Percentiles rank a stretch among this genome's conserved stretches.
phyloP scores from a whole-genome alignment of 2,113 vertebrate genomes.

The Willisornis vidua region DNA sequence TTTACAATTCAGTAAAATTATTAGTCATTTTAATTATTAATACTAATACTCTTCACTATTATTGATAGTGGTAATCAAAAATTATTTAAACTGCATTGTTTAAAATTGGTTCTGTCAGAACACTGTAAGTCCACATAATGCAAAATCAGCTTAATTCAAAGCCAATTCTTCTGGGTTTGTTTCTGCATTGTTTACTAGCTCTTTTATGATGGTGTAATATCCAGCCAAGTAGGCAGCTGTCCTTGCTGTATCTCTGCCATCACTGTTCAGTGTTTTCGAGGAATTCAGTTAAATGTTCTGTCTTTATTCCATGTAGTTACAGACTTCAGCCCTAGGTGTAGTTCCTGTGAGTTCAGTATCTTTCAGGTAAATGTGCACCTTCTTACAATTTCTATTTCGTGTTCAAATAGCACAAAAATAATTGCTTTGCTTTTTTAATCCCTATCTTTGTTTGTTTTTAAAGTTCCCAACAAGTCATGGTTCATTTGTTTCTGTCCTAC shows the following conservation, averaged over 20 bases:
- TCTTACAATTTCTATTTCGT: neutral
- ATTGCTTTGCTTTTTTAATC: neutral
- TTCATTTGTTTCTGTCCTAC: neutral
- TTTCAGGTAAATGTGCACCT: neutral
- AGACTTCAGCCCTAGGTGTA: neutral
- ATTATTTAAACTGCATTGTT: neutral
- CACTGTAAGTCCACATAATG: neutral
- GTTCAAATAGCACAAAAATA: neutral
- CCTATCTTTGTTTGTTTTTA: neutral
- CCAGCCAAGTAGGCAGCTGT: slow-evolving; percentile 6
- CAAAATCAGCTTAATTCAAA: neutral
- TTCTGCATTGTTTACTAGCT: neutral
- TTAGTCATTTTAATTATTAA: neutral
- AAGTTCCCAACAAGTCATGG: neutral
- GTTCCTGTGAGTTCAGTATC: neutral
- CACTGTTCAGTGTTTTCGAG: neutral
- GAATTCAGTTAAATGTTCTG: neutral
- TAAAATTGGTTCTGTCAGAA: neutral
- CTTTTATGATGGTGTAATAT: neutral
- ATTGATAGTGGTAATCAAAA: neutral
- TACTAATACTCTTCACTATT: neutral
- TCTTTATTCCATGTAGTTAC: neutral
- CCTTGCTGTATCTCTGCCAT: neutral
- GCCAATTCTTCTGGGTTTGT: neutral
- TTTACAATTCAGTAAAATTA: neutral